Percentiles rank a stretch among this genome's conserved stretches.
phyloP scores from a whole-genome alignment of 2,113 vertebrate species.

The Sapayoa aenigma region DNA sequence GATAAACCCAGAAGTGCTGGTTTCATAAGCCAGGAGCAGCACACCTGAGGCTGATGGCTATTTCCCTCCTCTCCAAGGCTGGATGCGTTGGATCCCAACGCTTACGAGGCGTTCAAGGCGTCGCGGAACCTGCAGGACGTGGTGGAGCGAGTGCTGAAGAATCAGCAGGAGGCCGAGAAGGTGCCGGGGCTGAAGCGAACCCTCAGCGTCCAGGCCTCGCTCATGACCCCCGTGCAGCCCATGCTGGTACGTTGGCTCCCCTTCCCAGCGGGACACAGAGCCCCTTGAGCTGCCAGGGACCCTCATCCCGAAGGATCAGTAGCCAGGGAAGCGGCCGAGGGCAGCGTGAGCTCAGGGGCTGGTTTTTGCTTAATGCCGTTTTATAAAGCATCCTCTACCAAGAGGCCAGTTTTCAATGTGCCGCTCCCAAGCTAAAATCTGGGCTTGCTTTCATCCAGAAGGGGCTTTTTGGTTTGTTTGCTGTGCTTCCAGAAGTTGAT shows the following conservation, averaged over 20 bases:
- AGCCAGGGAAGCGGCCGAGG: neutral
- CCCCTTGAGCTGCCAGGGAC: neutral
- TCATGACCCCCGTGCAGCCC: constrained; percentile 97
- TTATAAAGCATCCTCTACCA: neutral
- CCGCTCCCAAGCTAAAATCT: neutral
- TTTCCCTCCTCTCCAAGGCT: constrained; percentile 71
- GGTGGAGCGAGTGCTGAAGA: constrained; percentile 88
- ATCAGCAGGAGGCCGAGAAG: constrained; percentile 84
- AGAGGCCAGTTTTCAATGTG: fast-evolving
- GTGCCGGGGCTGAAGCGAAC: constrained; percentile 78
- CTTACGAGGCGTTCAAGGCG: constrained; percentile 96
- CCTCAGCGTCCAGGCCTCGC: constrained; percentile 87
- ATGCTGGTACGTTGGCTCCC: constrained; percentile 84
- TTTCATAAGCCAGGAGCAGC: neutral
- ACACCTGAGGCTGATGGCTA: neutral
- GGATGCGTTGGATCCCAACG: constrained; percentile 94
- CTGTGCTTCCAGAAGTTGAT: neutral
- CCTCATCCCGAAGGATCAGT: neutral
- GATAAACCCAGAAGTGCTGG: fast-evolving
- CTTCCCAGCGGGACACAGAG: neutral
- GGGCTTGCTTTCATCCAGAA: neutral
- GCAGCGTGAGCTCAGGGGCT: neutral
- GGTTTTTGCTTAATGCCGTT: neutral
- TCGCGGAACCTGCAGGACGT: constrained; percentile 93
- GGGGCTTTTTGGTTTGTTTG: neutral